Evolutionary conservation across 2,888 invertebrate genomes (phyloP), one percentile per base, ranked within the genome.

Genomic region (Panorpa germanica): DNA sequence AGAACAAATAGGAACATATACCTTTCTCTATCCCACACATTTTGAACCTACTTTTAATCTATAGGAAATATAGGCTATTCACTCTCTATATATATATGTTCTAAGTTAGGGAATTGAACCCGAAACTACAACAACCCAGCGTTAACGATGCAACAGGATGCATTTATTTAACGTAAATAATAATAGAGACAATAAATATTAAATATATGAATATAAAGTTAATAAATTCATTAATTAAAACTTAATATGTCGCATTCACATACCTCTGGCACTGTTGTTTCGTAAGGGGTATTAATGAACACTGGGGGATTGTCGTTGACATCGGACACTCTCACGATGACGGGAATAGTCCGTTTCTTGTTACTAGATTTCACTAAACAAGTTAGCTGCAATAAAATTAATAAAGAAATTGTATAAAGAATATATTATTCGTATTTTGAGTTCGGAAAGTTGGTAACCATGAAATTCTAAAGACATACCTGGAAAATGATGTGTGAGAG

Each of bases 231-330:
- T 26, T 26, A 8, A 16, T 3, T 14, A 29, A 22, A 29, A 29
- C 6, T 15, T 26, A 12, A 7, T 15, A n/a, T n/a, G n/a, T n/a
- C n/a, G n/a, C n/a, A n/a, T n/a, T n/a, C n/a, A n/a, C 59, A 65
- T 60, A 86, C 85, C 74, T 88, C 86, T 17, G 85, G 74, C 39
- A 86, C 76, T 37, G 67, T 74, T 34, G 80, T 70, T 53, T 77
- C 74, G 50, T 86, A 86, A 26, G 85, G 82, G 35, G 74, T 73
- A 47, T 76, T 77, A 48, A 77, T 63, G 55, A 88, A 86, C 45
- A 71, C 63, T 16, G 86, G 86, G 30, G 76, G 70, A 55, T 88
- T 88, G 55, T 88, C 86, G 49, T 88, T 86, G 49, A 86, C 71
- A 57, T 88, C 86, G 20, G 81, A 82, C 43, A 86, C 78, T 55